A percentile compares a stretch with the other conserved stretches of the same genome.
These are phyloP conservation scores for Philhelius pedissequus DNA, from an alignment of 2,888 invertebrate species.

Conservation along the genomic window DNA sequence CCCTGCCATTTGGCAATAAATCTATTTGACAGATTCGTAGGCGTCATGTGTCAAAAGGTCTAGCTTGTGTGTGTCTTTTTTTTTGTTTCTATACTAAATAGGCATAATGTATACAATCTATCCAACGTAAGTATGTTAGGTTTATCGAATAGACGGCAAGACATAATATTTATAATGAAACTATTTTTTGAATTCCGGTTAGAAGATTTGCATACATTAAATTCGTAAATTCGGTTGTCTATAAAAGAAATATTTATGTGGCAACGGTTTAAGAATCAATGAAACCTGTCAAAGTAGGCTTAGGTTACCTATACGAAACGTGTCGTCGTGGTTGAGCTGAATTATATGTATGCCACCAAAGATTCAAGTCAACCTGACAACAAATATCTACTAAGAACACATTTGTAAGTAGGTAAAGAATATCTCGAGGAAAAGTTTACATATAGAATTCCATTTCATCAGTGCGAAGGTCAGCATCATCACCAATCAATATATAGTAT, in stretches of 20 bases:
- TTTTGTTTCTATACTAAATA: slow-evolving; percentile 6
- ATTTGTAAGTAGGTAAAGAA: no score
- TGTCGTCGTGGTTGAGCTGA: not conserved
- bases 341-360: not conserved
- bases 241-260: not conserved
- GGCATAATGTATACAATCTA: not conserved
- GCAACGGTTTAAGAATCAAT: not conserved
- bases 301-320: not conserved
- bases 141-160: not conserved
- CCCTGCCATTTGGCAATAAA: slow-evolving; percentile 62
- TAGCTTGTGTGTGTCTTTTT: not conserved
- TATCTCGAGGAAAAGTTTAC: not conserved
- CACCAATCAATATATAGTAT: slow-evolving; percentile 15
- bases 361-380: not conserved
- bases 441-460: slow-evolving; percentile 9
- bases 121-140: not conserved
- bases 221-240: slow-evolving; percentile 13
- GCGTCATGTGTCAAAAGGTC: slow-evolving; percentile 56
- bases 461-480: slow-evolving; percentile 10
- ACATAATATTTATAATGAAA: slow-evolving; percentile 28
- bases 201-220: slow-evolving; percentile 60
- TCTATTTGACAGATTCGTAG: slow-evolving; percentile 50
- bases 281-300: slow-evolving; percentile 16
- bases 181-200: slow-evolving; percentile 46
- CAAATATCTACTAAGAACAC: no score